Evolutionary conservation across 2,888 invertebrate genomes (phyloP).

Genomic region (Gymnosoma rotundatum): DNA sequence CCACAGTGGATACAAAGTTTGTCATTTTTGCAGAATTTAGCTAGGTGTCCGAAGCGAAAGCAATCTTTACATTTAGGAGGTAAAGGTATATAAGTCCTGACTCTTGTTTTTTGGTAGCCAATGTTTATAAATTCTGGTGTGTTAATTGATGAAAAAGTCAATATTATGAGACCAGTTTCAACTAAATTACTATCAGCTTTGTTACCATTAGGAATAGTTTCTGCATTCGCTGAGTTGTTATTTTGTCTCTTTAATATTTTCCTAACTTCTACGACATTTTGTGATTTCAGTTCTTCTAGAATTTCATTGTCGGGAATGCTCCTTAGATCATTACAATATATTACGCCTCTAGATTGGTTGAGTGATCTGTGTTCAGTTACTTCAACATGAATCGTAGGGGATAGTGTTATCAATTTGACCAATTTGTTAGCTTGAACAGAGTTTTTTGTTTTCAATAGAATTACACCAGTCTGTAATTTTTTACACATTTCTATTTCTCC

Average conservation of each 20-base stretch:
- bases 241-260: no score
- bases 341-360: no score
- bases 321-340: no score
- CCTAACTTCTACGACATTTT: no score
- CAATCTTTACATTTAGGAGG: background rate
- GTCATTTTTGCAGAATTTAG: background rate
- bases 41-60: constrained; percentile 4
- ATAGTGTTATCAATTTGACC: background rate
- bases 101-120: constrained; percentile 2
- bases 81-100: constrained; percentile 3
- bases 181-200: background rate
- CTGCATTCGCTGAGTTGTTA: no score
- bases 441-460: constrained; percentile 19
- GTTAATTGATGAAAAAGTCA: background rate
- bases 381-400: constrained; percentile 6
- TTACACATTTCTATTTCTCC: constrained; percentile 1
- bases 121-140: background rate
- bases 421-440: background rate
- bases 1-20: no score
- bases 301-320: no score
- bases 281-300: no score
- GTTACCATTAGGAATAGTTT: no score
- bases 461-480: background rate
- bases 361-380: constrained; percentile 5
- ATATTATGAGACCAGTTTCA: constrained; percentile 4